Evolutionary conservation across 2,797 vertebrate genomes (phyloP), one percentile per base, ranked within the genome.

Genomic region (Sebastes trivittatus): DNA sequence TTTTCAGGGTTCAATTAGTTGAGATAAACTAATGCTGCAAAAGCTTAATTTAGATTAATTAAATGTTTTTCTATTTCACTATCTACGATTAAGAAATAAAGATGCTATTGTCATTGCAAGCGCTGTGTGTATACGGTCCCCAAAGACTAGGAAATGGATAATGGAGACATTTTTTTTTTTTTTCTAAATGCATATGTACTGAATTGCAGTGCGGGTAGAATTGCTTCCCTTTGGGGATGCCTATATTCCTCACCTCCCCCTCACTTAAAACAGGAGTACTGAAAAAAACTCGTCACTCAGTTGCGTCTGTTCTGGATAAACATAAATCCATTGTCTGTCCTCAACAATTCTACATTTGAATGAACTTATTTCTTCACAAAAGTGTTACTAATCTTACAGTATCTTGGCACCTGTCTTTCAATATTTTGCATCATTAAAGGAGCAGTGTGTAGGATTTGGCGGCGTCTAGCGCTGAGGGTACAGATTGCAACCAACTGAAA

Each of bases 391-490:
- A 8, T 70, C 16, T 46, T 49, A 2, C 11, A 27, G 18, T 27
- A 4, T 18, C 13, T 65, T 1, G 14, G 23, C 23, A 38, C 5
- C 63, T 60, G 6, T n/a, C 49, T 20, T 65, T 62, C 27, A 56
- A 14, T 67, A 54, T 54, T 29, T 4, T 27, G 0, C 6, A 8
- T 25, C 38, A 46, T 32, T 32, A 32, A 67, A 42, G 38, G 38
- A 2, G 14, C 38, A 42, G 14, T 42, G 38, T 42, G 38, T 42
- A 0, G 38, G 38, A 42, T 42, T 42, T 42, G 2, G 38, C 38
- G 14, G 38, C 14, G 3, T 42, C 0, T 18, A 42, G 38, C 14
- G 38, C 0, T 7, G 38, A 42, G 38, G 38, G 38, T 42, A 0
- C 14, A 42, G 3, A 42, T 42, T 42, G 38, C 38, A 42, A 18